A percentile compares a stretch with the other conserved stretches of the same genome.
phyloP scores from a whole-genome alignment of 35 echinoderm and acorn worm genomes.

The Apostichopus japonicus region DNA sequence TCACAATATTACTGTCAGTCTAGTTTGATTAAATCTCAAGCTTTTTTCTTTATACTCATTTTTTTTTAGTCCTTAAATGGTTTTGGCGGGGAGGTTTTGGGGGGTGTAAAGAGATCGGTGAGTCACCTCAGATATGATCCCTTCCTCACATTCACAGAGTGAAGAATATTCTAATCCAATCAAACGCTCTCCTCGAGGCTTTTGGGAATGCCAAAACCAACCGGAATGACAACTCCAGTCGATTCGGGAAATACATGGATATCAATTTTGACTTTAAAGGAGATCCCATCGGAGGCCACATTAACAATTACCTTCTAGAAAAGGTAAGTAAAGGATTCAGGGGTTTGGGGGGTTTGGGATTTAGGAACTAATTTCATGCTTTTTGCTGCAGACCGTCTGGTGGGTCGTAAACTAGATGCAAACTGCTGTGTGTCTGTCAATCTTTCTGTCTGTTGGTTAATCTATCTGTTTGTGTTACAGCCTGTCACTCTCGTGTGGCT shows the following conservation, averaged over 20 bases:
- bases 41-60: too few relatives aligned
- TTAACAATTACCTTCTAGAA: constrained; percentile 97
- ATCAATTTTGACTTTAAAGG: constrained; percentile 99
- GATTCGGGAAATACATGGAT: constrained; percentile 99
- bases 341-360: too few relatives aligned
- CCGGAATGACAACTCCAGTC: constrained; percentile 97
- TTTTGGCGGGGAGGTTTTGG: too few relatives aligned
- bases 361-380: neutral
- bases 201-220: constrained; percentile 99
- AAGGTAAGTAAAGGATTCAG: constrained; percentile 68
- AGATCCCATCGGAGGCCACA: constrained; percentile 97
- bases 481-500: too few relatives aligned
- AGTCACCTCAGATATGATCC: neutral
- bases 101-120: neutral
- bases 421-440: neutral
- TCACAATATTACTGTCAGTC: too few relatives aligned
- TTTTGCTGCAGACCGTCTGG: neutral
- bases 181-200: constrained; percentile 93
- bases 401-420: neutral
- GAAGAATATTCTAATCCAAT: constrained; percentile 97
- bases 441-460: neutral
- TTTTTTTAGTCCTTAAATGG: too few relatives aligned
- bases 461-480: neutral
- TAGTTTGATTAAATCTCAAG: too few relatives aligned
- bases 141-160: constrained; percentile 66